phyloP scores from a whole-genome alignment of 1,140 invertebrate genomes.

The Thalassaphorura encarpata region DNA sequence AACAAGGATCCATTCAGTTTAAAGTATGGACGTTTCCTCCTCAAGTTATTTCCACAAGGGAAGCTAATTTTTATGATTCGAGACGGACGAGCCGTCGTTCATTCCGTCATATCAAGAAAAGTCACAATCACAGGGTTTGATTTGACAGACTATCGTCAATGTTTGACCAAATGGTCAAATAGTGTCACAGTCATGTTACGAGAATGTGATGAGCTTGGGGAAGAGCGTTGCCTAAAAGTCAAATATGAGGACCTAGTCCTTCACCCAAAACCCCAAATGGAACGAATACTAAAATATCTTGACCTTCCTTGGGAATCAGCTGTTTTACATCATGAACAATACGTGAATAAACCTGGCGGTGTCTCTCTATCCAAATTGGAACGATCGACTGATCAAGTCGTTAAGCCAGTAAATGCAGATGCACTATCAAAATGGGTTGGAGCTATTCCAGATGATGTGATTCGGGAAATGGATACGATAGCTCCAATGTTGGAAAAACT shows the following conservation, averaged over 20 bases:
- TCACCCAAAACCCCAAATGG: slow-evolving; percentile 82
- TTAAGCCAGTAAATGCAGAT: slow-evolving; percentile 94
- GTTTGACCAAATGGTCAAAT: slow-evolving; percentile 90
- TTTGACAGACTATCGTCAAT: slow-evolving; percentile 82
- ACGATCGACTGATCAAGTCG: slow-evolving; percentile 95
- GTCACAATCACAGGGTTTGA: slow-evolving; percentile 98
- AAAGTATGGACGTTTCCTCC: slow-evolving; percentile 77
- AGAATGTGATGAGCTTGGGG: slow-evolving; percentile 82
- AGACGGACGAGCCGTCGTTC: slow-evolving; percentile 93
- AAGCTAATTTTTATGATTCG: slow-evolving; percentile 98
- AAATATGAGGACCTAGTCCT: slow-evolving; percentile 96
- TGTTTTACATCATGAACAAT: slow-evolving; percentile 90
- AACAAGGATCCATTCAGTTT: slow-evolving; percentile 98
- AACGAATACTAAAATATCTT: slow-evolving; percentile 79
- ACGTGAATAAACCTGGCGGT: slow-evolving; percentile 90
- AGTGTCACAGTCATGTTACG: slow-evolving; percentile 89
- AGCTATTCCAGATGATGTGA: slow-evolving; percentile 78
- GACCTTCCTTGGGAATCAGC: slow-evolving; percentile 90
- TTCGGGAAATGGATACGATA: slow-evolving; percentile 77
- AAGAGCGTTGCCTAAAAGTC: slow-evolving; percentile 71
- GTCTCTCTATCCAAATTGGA: slow-evolving; percentile 93
- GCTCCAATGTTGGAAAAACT: slow-evolving; percentile 80
- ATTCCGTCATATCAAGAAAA: slow-evolving; percentile 95
- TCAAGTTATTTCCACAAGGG: slow-evolving; percentile 54
- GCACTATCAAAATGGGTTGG: slow-evolving; percentile 95